Conservation (phyloP, 2,888 invertebrate species). For the Tenodera sinensis region DNA sequence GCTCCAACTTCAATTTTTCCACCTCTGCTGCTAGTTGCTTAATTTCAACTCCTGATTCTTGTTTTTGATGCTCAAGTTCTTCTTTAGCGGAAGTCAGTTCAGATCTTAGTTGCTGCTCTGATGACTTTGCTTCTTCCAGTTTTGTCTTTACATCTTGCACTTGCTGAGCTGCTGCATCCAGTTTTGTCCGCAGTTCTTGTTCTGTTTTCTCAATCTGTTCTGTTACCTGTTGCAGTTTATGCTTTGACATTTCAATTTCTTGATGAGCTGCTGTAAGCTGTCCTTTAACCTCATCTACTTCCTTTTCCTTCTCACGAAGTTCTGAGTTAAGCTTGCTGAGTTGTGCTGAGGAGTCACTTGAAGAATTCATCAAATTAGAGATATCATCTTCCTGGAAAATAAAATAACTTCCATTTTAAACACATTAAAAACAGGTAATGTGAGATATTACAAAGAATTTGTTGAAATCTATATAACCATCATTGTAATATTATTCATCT, state of each 20-base stretch:
- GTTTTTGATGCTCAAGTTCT: conserved; percentile 40
- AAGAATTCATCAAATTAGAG: conserved; percentile 54
- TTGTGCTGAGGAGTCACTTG: conserved; percentile 58
- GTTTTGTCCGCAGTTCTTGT: conserved; percentile 36
- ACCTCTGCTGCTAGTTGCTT: conserved; percentile 52
- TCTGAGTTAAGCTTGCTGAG: conserved; percentile 54
- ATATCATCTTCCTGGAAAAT: conserved; percentile 44
- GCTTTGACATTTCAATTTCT: conserved; percentile 41
- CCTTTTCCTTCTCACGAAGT: conserved; percentile 53
- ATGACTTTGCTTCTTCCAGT: conserved; percentile 45
- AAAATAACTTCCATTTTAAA: not conserved
- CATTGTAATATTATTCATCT: too few species aligned
- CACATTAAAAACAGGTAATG: not conserved
- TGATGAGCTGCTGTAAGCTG: conserved; percentile 35
- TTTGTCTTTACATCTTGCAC: conserved; percentile 47
- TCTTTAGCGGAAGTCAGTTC: conserved; percentile 46
- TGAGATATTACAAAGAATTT: too few species aligned
- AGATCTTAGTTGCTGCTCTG: conserved; percentile 44
- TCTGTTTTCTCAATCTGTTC: conserved; percentile 36
- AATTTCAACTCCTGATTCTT: conserved; percentile 38
- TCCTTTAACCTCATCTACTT: conserved; percentile 39
- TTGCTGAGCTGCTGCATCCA: conserved; percentile 35
- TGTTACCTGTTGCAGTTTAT: conserved; percentile 48
- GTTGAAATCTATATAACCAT: too few species aligned
- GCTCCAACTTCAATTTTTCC: conserved; percentile 50